Base-by-base conservation (phyloP, 2,888 invertebrate species). In the Molorchus minor region DNA sequence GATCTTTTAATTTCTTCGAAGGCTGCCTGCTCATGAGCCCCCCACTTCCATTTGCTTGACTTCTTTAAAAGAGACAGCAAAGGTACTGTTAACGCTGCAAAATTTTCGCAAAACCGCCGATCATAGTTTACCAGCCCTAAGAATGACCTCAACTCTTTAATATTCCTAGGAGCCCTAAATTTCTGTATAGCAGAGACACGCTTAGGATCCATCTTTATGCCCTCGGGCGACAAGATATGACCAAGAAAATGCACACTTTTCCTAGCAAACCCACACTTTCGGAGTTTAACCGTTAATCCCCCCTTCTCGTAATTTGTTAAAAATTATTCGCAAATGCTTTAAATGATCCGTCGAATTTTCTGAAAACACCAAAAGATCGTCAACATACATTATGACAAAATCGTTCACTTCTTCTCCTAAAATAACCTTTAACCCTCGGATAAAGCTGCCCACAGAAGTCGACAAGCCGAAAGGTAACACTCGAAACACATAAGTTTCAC, bases 111-210 rank as follows among this genome's bases (percentile, higher is more conserved):
- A 54, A 47, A 61, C 8, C 21, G 19, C 1, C 25, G 19, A 40
- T 56, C 56, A 43, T 55, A 59, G 19, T 55, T 59, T 7, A 45
- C 35, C 3, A 43, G 19, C n/a, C 55, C 59, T 8, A 55, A 49
- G 35, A 59, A 59, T 10, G 46, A 33, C 36, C 35, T 36, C 21
- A 60, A 17, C 8, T 57, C 17, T 35, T 45, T 57, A 10, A 61
- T 12, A 53, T 57, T 61, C 12, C 36, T 21, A 1, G 61, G 54
- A 8, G 17, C 13, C 8, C 36, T 57, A 53, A 61, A 61, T 0
- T 61, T 25, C n/a, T n/a, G 4, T 12, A 61, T 61, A 8, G 53
- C 52, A 10, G 8, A 10, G 3, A 57, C 12, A 15, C 57, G 45
- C 15, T 29, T 29, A 1, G 53, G 41, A 25, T 56, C 56, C 19